Conservation (phyloP, 2,888 invertebrate species). For the Thyatira batis region DNA sequence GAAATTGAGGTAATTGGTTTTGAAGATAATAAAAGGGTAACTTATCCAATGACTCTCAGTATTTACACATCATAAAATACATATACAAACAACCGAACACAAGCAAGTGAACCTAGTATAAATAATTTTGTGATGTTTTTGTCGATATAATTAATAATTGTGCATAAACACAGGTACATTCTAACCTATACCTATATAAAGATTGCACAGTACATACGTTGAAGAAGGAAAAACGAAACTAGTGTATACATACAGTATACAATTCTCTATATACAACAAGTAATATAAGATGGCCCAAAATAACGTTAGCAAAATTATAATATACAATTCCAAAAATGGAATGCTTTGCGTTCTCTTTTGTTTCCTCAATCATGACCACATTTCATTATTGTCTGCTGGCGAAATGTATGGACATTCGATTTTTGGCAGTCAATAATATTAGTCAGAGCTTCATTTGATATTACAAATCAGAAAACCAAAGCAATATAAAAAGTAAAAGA, state of each 20-base stretch:
- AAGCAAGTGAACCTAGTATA: slow-evolving; percentile 25
- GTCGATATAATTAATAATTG: slow-evolving; percentile 15
- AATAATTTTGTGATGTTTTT: slow-evolving; percentile 45
- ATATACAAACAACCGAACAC: slow-evolving; percentile 34
- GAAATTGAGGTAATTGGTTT: slow-evolving; percentile 82
- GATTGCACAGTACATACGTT: slow-evolving; percentile 61
- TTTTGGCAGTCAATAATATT: too few species aligned
- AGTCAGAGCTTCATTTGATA: background rate
- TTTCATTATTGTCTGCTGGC: background rate
- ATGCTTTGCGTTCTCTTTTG: background rate
- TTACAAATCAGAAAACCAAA: background rate
- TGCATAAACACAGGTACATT: slow-evolving; percentile 53
- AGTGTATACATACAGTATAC: slow-evolving; percentile 11
- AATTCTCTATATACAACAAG: slow-evolving; percentile 12
- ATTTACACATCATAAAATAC: slow-evolving; percentile 59
- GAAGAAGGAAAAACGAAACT: slow-evolving; percentile 19
- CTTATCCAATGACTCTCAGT: slow-evolving; percentile 78
- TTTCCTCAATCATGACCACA: background rate
- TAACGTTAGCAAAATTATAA: background rate
- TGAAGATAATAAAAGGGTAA: slow-evolving; percentile 76
- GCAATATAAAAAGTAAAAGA: slow-evolving; percentile 9
- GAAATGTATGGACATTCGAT: background rate
- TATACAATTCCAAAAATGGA: too few species aligned
- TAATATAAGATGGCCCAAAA: background rate
- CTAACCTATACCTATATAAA: slow-evolving; percentile 51